These are phyloP conservation scores for Serripes groenlandicus DNA, from an alignment of 2,888 invertebrate species.

Conservation along the genomic window DNA sequence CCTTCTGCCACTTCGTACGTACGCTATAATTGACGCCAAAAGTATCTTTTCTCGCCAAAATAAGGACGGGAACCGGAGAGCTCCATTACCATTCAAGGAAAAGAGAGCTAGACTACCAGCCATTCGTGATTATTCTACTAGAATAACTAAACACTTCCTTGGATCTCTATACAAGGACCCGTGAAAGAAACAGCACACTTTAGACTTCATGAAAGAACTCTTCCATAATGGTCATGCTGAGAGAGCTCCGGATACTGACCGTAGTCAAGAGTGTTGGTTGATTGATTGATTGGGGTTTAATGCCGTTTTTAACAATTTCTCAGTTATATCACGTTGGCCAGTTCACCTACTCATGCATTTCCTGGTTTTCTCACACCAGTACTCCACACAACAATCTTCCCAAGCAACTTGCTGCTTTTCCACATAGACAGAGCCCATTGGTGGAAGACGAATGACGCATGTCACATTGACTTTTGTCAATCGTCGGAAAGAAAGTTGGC, in stretches of 20 bases:
- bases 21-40: conserved; percentile 39
- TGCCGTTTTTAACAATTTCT: too few species aligned
- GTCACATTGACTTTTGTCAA: too few species aligned
- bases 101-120: conserved; percentile 27
- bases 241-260: conserved; percentile 32
- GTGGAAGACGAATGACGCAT: too few species aligned
- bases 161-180: conserved; percentile 3
- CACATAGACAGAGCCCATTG: too few species aligned
- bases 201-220: conserved; percentile 25
- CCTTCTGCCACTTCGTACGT: not conserved
- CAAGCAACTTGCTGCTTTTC: too few species aligned
- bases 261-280: too few species aligned
- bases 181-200: not conserved
- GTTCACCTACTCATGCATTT: too few species aligned
- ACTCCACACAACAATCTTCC: too few species aligned
- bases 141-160: conserved; percentile 3
- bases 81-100: conserved; percentile 45
- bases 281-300: too few species aligned
- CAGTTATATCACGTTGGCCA: too few species aligned
- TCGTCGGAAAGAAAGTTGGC: too few species aligned
- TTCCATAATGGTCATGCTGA: conserved; percentile 40
- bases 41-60: conserved; percentile 22
- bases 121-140: conserved; percentile 32
- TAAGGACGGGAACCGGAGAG: conserved; percentile 30
- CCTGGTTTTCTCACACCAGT: too few species aligned